Conservation (phyloP, 2,797 vertebrate species). For the Poecilia velifera region DNA sequence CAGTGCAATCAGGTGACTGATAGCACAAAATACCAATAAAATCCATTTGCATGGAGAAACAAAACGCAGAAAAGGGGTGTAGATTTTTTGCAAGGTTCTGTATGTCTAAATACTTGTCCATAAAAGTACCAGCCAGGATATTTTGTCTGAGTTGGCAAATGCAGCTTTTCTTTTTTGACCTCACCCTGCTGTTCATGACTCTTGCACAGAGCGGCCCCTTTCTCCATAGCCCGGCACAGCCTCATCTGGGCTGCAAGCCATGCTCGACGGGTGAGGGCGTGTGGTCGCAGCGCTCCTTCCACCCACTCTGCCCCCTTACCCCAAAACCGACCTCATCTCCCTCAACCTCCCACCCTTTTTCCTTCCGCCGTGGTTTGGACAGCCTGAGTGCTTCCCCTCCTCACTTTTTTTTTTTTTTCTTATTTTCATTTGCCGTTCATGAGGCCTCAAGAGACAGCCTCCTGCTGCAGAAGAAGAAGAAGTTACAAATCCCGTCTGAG, state of each 20-base stretch:
- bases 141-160: slow-evolving; percentile 66
- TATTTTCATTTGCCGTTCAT: slow-evolving; percentile 1
- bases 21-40: not conserved
- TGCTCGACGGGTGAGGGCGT: slow-evolving; percentile 68
- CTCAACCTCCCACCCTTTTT: slow-evolving; percentile 30
- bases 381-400: not conserved
- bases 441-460: not conserved
- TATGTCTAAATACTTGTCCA: slow-evolving; percentile 24
- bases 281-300: slow-evolving; percentile 62
- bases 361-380: slow-evolving; percentile 29
- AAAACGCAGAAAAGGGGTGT: not conserved
- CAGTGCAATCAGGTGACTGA: not conserved
- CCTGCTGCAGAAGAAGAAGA: not conserved
- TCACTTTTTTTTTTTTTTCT: slow-evolving; percentile 5
- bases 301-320: slow-evolving; percentile 20
- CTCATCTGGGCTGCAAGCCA: slow-evolving; percentile 72
- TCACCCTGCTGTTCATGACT: slow-evolving; percentile 68
- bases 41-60: not conserved
- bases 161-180: slow-evolving; percentile 47
- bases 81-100: not conserved
- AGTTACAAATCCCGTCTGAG: not conserved
- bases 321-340: slow-evolving; percentile 33
- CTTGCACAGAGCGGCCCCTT: slow-evolving; percentile 62
- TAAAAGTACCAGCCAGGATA: slow-evolving; percentile 46
- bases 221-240: slow-evolving; percentile 52